phyloP scores from a whole-genome alignment of 2,888 invertebrate species.

The Antheraea assamensis region DNA sequence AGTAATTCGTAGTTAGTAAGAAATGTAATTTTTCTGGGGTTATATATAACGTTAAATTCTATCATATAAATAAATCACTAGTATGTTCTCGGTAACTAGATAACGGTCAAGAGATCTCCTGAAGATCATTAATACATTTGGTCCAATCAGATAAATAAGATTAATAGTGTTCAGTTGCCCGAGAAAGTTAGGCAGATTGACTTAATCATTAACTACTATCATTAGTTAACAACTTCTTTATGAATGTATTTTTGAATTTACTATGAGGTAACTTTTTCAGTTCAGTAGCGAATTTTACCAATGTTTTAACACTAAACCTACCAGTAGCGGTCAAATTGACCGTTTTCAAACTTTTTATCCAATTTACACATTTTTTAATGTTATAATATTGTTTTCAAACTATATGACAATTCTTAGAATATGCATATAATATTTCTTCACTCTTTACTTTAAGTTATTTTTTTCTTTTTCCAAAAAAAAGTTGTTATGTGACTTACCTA shows the following conservation, averaged over 20 bases:
- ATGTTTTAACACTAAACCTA: too few species aligned
- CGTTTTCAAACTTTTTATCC: too few species aligned
- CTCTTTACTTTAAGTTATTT: too few species aligned
- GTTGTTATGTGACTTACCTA: too few species aligned
- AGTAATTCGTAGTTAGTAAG: neutral
- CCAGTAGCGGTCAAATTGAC: too few species aligned
- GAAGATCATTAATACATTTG: constrained; percentile 32
- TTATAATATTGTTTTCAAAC: too few species aligned
- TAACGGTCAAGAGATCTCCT: constrained; percentile 7
- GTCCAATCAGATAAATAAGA: constrained; percentile 39
- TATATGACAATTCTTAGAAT: too few species aligned
- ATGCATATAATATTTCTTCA: too few species aligned
- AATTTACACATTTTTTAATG: too few species aligned
- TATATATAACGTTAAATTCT: neutral
- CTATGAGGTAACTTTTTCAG: neutral
- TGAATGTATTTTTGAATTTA: neutral
- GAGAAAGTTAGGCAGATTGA: constrained; percentile 33
- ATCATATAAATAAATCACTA: neutral
- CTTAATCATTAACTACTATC: constrained; percentile 32
- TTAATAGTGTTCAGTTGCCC: constrained; percentile 31
- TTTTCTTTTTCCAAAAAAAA: too few species aligned
- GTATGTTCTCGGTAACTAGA: neutral
- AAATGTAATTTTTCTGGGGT: neutral
- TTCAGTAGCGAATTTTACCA: neutral
- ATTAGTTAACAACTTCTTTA: constrained; percentile 17